phyloP scores from a whole-genome alignment of 1,140 invertebrate genomes.

The Venustaconcha ellipsiformis region DNA sequence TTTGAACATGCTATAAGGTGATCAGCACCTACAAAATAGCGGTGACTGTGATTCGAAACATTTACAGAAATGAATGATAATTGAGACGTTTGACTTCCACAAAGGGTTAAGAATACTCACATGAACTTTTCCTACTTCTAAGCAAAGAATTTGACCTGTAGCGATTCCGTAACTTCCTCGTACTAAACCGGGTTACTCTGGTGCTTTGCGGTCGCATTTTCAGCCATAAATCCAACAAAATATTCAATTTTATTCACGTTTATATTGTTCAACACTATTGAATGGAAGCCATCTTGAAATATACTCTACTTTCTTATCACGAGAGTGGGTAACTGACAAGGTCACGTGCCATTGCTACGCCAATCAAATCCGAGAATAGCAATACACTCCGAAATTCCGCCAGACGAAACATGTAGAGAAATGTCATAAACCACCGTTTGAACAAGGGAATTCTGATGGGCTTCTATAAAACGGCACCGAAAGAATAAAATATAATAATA shows the following conservation, averaged over 20 bases:
- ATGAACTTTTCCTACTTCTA: no score
- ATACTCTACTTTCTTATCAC: constrained; percentile 44
- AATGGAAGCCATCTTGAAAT: constrained; percentile 61
- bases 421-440: neutral
- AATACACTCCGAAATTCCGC: constrained; percentile 19
- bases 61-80: no score
- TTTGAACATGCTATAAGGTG: no score
- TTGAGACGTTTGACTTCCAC: no score
- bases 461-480: neutral
- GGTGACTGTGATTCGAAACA: no score
- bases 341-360: constrained; percentile 49
- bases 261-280: constrained; percentile 19
- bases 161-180: constrained; percentile 23
- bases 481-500: constrained; percentile 17
- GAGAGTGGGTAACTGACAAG: constrained; percentile 47
- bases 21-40: no score
- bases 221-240: constrained; percentile 17
- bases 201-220: constrained; percentile 60
- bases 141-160: no score
- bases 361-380: constrained; percentile 41
- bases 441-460: neutral
- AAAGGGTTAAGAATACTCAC: no score
- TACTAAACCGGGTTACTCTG: constrained; percentile 58
- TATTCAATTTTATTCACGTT: constrained; percentile 26
- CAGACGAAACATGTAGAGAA: constrained; percentile 14